Conservation (phyloP, 2,888 invertebrate species). For the Orthosia incerta region DNA sequence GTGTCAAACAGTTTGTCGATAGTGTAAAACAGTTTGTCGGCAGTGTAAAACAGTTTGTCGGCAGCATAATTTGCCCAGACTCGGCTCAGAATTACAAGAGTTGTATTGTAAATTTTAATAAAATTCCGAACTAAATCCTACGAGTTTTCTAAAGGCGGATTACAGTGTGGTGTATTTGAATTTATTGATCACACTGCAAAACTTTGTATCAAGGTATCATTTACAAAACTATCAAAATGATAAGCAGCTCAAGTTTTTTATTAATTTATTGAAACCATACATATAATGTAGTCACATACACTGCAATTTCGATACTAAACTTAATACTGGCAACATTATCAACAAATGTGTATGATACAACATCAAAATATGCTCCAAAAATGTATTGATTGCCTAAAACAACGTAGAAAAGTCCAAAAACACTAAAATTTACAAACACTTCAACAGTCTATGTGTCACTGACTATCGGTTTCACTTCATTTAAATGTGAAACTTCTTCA, state of each 20-base stretch:
- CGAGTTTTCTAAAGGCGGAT: neutral
- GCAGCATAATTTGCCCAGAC: no score
- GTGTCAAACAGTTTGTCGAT: no score
- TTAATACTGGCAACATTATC: slow-evolving; percentile 58
- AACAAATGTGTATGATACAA: slow-evolving; percentile 60
- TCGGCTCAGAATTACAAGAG: no score
- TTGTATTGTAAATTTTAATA: neutral
- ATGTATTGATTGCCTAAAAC: slow-evolving; percentile 54
- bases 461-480: slow-evolving; percentile 73
- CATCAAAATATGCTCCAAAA: slow-evolving; percentile 53
- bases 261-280: slow-evolving; percentile 54
- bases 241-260: slow-evolving; percentile 35
- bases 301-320: slow-evolving; percentile 43
- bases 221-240: slow-evolving; percentile 39
- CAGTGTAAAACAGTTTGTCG: no score
- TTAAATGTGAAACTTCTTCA: slow-evolving; percentile 72
- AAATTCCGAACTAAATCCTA: neutral
- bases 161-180: no score
- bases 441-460: slow-evolving; percentile 63
- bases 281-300: slow-evolving; percentile 51
- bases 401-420: slow-evolving; percentile 68
- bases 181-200: neutral
- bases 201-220: neutral
- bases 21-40: no score
- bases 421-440: slow-evolving; percentile 63